Evolutionary conservation across 2,888 invertebrate genomes (phyloP).

Genomic region (Megaustenia siamemsis): DNA sequence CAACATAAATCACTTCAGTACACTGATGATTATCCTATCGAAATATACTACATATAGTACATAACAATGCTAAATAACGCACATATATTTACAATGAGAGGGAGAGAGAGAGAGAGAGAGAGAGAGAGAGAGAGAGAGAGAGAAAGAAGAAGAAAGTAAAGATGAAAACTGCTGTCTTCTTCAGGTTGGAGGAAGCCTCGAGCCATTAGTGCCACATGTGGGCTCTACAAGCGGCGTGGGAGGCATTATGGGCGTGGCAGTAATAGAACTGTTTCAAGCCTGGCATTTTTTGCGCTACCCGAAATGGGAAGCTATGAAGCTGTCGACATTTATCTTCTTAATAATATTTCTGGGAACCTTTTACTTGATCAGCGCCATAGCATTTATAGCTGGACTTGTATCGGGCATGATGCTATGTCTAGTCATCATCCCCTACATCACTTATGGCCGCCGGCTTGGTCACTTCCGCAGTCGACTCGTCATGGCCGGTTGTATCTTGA

Average conservation of each 20-base stretch:
- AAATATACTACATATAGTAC: too few relatives aligned
- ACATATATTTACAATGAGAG: too few relatives aligned
- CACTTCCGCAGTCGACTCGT: slow-evolving; percentile 59
- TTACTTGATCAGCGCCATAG: slow-evolving; percentile 66
- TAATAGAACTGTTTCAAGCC: slow-evolving; percentile 69
- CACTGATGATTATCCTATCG: too few relatives aligned
- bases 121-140: slow-evolving; percentile 32
- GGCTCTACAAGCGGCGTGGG: slow-evolving; percentile 68
- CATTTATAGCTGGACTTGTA: slow-evolving; percentile 64
- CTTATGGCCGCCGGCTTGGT: slow-evolving; percentile 64
- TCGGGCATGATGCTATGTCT: slow-evolving; percentile 66
- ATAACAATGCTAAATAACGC: too few relatives aligned
- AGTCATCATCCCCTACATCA: slow-evolving; percentile 71
- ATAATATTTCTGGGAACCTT: slow-evolving; percentile 65
- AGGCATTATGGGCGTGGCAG: slow-evolving; percentile 67
- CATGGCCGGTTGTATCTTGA: slow-evolving; percentile 50
- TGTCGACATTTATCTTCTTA: slow-evolving; percentile 14
- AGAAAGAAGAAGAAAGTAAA: neutral
- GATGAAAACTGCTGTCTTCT: neutral
- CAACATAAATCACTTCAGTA: too few relatives aligned
- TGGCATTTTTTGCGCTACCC: slow-evolving; percentile 67
- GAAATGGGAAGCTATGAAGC: slow-evolving; percentile 53
- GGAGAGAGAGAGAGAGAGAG: slow-evolving; percentile 40
- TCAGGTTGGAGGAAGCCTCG: slow-evolving; percentile 65
- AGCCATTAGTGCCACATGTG: slow-evolving; percentile 65